Percentiles rank a stretch among this genome's conserved stretches.
phyloP scores from a whole-genome alignment of 2,797 vertebrate genomes.

The Rachycentron canadum region DNA sequence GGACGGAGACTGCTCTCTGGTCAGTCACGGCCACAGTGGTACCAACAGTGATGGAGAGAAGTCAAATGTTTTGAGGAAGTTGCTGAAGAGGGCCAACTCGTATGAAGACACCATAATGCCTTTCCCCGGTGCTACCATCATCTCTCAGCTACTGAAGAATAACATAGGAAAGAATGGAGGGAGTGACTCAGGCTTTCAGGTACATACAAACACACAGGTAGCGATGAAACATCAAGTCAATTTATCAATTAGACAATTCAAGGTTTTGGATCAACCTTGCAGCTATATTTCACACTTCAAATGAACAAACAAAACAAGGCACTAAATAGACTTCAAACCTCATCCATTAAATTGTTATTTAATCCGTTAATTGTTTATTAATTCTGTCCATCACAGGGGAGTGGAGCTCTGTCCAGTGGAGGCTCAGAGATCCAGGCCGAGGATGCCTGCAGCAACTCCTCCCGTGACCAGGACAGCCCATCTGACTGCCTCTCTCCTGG shows the following conservation, averaged over 20 bases:
- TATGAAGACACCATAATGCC: constrained; percentile 98
- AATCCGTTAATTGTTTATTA: neutral
- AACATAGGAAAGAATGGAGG: constrained; percentile 98
- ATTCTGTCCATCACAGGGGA: constrained; percentile 68
- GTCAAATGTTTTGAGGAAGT: constrained; percentile 98
- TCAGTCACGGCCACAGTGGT: constrained; percentile 84
- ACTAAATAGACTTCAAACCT: neutral
- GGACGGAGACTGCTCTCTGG: constrained; percentile 95
- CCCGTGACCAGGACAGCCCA: constrained; percentile 93
- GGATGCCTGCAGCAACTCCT: constrained; percentile 98
- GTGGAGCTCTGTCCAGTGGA: constrained; percentile 95
- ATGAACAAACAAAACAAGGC: constrained; percentile 8
- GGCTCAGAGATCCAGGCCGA: constrained; percentile 98
- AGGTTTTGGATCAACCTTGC: neutral
- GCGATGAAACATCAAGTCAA: neutral
- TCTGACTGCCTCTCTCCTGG: constrained; percentile 96
- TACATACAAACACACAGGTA: constrained; percentile 38
- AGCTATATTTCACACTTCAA: neutral
- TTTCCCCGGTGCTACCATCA: constrained; percentile 98
- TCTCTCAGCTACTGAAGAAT: constrained; percentile 99
- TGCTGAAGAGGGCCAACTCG: constrained; percentile 98
- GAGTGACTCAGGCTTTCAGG: constrained; percentile 96
- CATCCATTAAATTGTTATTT: neutral
- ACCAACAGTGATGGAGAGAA: constrained; percentile 91
- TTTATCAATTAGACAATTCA: neutral